Conservation (phyloP, 2,797 vertebrate species). For the Emydoidea blandingii region DNA sequence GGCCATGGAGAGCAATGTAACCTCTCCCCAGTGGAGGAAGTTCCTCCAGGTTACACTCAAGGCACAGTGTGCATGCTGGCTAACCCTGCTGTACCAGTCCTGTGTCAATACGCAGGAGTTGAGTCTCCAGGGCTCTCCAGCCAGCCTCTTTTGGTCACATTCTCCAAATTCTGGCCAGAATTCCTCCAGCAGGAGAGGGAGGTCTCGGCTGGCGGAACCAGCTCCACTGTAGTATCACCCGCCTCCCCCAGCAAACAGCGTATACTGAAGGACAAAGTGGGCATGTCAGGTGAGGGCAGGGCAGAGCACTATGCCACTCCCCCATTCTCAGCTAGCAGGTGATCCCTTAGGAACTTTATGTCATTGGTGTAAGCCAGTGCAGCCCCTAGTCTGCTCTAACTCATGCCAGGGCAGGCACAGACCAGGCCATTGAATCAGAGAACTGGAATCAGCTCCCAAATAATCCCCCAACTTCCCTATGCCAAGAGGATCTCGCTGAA, state of each 20-base stretch:
- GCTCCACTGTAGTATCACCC: background rate
- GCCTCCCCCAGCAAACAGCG: background rate
- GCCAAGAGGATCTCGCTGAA: background rate
- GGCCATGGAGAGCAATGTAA: background rate
- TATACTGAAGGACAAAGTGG: background rate
- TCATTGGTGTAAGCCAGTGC: background rate
- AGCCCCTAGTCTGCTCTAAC: background rate
- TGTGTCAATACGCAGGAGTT: background rate
- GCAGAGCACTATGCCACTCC: background rate
- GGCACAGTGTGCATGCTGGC: background rate
- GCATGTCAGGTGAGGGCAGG: background rate
- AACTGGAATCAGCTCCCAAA: background rate
- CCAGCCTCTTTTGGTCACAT: background rate
- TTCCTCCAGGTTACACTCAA: background rate
- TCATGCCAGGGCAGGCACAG: background rate
- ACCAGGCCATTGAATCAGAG: background rate
- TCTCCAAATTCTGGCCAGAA: background rate
- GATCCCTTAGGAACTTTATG: background rate
- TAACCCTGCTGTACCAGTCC: background rate
- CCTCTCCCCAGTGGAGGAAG: background rate
- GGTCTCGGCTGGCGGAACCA: background rate
- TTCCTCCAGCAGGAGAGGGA: background rate
- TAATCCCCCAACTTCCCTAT: background rate
- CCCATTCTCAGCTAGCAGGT: background rate
- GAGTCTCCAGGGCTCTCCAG: background rate